Evolutionary conservation across 2,888 invertebrate genomes (phyloP), one percentile per base, ranked within the genome.

Genomic region (Caenorhabditis becei): DNA sequence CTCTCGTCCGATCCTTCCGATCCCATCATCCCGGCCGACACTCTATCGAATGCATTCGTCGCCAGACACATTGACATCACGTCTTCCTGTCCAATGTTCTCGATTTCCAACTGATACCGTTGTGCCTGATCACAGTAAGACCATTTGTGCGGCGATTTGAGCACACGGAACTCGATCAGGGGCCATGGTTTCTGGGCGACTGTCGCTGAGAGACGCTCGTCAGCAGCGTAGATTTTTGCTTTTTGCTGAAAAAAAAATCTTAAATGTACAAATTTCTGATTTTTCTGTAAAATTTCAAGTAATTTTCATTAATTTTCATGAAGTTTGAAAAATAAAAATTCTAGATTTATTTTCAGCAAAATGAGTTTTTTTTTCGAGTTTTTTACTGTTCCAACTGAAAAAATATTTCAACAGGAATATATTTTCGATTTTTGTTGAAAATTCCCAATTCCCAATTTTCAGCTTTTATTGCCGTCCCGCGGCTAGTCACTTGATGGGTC

Each of bases 181-280:
- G 89, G 89, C 87, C 87, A 88, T 23, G 71, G 56, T 28, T 70
- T 53, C 14, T 67, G 28, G 10, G 88, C 58, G 2, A 89, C 86
- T 14, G 28, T 70, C 5, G 86, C 83, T 4, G 54, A 32, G 10
- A 89, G 83, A 2, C 89, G 83, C 47, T 85, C 79, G 66, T 88
- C 88, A 0, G 56, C 24, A 20, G 84, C 77, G 71, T 86, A 86
- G 28, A 70, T 51, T 28, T 82, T 78, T 1, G 78, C 56, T 70
- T 83, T 86, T 72, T 82, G 82, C 83, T 85, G 61, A 69, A 80
- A 62, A 41, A 3, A 14, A 10, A 3, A 14, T 16, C 24, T 26
- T 8, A n/a, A n/a, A n/a, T n/a, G 28, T 58, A 2, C 2, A 32
- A 18, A 53, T 11, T 47, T 47, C 10, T 47, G n/a, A n/a, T 28